Evolutionary conservation across 1,140 invertebrate species (phyloP), one percentile per base, ranked within the genome.

Genomic region (Telenomus remus): DNA sequence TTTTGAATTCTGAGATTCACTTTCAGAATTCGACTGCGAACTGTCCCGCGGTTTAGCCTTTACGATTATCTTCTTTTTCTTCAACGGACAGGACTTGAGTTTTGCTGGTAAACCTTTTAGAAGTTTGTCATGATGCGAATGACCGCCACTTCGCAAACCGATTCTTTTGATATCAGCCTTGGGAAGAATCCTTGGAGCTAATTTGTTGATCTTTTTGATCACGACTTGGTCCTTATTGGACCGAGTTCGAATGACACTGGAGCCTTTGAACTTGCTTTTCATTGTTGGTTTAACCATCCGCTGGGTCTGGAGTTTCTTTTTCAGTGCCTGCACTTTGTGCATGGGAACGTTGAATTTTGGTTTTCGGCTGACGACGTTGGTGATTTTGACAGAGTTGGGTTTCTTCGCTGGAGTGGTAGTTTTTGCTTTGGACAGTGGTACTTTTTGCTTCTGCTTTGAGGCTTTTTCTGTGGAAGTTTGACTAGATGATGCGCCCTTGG

Each of bases 251-350:
- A 88, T 88, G 4, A 86, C 79, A 13, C 80, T 84, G 0, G 82
- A 80, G 0, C 83, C 65, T 55, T 84, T 85, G 1, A 87, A 75
- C 69, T 86, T 86, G 11, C 83, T 84, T 48, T 85, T 85, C 0
- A 86, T 82, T 70, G 84, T 83, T 48, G 87, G 87, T 53, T 92
- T 92, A 0, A 90, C 90, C 35, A 92, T 84, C 65, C 91, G 86
- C 74, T 92, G 91, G 57, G 91, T 90, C 75, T 92, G 91, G 76
- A 92, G 92, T 79, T 93, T 92, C 55, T 91, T 89, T 70, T 91
- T 89, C 3, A 93, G 79, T 4, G 91, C 90, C 78, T 92, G 89
- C 13, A 92, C 86, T 1, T 91, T 89, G 2, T 89, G 84, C 35
- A 88, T 82, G 76, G 85, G 75, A 3, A 83, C 76, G 13, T 87